Conservation (phyloP, 2,888 invertebrate genomes). For the Hydrotaea diabolus region DNA sequence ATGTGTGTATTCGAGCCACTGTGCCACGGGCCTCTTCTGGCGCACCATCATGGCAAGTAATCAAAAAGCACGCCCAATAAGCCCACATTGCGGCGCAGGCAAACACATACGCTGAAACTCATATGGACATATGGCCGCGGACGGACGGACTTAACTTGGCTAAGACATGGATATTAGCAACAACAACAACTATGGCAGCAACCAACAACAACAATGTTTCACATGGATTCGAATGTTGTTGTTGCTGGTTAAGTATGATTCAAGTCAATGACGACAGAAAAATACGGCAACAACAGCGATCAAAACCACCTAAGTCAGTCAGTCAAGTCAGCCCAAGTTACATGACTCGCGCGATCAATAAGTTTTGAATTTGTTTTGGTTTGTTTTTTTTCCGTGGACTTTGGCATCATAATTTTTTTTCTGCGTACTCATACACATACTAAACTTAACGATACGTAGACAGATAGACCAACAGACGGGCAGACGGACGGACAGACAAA, state of each 20-base stretch:
- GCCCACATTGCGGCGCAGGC: conserved; percentile 51
- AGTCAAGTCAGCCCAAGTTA: conserved; percentile 48
- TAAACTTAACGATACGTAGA: neutral
- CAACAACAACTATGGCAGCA: neutral
- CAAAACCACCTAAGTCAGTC: neutral
- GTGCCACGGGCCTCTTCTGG: neutral
- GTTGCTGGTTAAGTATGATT: conserved; percentile 25
- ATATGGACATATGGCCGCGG: too few species aligned
- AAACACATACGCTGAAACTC: conserved; percentile 11
- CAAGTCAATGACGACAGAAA: conserved; percentile 56
- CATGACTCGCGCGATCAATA: conserved; percentile 59
- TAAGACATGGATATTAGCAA: neutral
- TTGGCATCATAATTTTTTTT: conserved; percentile 28
- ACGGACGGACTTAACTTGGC: conserved; percentile 5
- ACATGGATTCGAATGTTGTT: conserved; percentile 7
- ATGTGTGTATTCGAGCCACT: neutral
- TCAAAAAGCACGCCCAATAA: conserved; percentile 64
- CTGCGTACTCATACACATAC: neutral
- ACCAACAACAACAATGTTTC: conserved; percentile 1
- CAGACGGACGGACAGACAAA: conserved; percentile 20
- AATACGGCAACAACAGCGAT: conserved; percentile 24
- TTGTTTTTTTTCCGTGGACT: conserved; percentile 39
- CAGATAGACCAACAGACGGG: conserved; percentile 12
- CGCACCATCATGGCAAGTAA: conserved; percentile 36
- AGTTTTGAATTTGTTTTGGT: conserved; percentile 30